Evolutionary conservation across 2,113 vertebrate genomes (phyloP).

Genomic region (Urocolius indicus): DNA sequence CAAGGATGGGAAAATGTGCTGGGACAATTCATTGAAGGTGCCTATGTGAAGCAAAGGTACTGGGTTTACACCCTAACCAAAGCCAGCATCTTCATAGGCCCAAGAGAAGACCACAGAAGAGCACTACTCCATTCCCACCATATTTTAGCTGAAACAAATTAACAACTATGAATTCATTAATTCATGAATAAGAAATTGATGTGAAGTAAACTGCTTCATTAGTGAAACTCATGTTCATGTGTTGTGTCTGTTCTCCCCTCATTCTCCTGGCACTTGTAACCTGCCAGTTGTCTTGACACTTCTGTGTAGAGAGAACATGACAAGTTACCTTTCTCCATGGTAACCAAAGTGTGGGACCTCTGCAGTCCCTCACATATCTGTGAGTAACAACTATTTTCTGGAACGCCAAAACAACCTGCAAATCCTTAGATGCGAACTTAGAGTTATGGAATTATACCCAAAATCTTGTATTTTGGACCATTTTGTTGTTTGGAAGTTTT

Average conservation of each 20-base stretch:
- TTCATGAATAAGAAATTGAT: background rate
- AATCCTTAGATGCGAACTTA: background rate
- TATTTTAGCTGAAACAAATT: background rate
- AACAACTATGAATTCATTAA: background rate
- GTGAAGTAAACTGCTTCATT: background rate
- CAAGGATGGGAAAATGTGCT: background rate
- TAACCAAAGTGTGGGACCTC: background rate
- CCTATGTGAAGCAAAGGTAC: background rate
- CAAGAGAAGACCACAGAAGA: background rate
- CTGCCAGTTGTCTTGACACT: background rate
- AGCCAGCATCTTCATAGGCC: background rate
- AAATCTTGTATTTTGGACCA: background rate
- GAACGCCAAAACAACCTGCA: background rate
- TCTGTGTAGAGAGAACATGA: background rate
- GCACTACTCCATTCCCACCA: background rate
- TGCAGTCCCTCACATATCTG: background rate
- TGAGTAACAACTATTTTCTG: background rate
- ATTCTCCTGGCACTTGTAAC: background rate
- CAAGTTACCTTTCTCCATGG: background rate
- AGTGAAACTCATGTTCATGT: background rate
- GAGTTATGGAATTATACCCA: background rate
- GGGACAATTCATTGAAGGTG: background rate
- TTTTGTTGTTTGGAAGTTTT: no score
- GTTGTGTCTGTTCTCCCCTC: background rate
- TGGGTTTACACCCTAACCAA: background rate